These are phyloP conservation scores for Dysdera silvatica DNA, from an alignment of 1,140 invertebrate species.

Conservation along the genomic window DNA sequence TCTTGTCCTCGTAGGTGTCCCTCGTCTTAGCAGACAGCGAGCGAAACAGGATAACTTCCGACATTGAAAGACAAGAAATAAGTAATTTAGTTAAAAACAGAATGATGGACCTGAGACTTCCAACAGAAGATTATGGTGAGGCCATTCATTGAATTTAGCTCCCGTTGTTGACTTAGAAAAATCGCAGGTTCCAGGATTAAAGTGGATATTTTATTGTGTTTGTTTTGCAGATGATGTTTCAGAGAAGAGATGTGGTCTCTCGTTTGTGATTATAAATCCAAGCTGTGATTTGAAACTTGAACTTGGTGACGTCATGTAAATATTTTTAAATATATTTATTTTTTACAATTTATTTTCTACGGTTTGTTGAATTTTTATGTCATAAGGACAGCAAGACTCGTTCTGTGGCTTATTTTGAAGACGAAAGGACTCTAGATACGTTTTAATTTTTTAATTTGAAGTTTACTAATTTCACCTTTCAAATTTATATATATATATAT, in stretches of 20 bases:
- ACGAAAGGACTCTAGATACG: no score
- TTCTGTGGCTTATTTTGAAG: no score
- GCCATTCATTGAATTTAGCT: no score
- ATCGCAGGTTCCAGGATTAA: no score
- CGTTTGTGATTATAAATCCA: constrained; percentile 97
- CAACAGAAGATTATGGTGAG: constrained; percentile 66
- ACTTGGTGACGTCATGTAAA: constrained; percentile 91
- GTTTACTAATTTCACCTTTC: no score
- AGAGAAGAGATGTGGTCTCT: constrained; percentile 81
- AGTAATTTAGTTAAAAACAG: constrained; percentile 84
- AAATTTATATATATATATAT: no score
- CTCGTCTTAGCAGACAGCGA: constrained; percentile 72
- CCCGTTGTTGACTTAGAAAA: no score
- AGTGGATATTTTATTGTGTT: background rate
- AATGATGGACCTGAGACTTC: constrained; percentile 86
- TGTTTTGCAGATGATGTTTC: constrained; percentile 66
- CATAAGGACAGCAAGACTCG: no score
- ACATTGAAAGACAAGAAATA: constrained; percentile 77
- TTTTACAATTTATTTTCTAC: no score
- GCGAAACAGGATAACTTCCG: constrained; percentile 54
- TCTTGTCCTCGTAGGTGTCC: constrained; percentile 55
- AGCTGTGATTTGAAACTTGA: constrained; percentile 93
- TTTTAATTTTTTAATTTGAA: no score
- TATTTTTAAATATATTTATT: no score
- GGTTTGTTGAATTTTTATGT: no score